Percentiles rank a stretch among this genome's conserved stretches.
Conservation (phyloP, 2,113 vertebrate species). For the Neodon shergylaensis region DNA sequence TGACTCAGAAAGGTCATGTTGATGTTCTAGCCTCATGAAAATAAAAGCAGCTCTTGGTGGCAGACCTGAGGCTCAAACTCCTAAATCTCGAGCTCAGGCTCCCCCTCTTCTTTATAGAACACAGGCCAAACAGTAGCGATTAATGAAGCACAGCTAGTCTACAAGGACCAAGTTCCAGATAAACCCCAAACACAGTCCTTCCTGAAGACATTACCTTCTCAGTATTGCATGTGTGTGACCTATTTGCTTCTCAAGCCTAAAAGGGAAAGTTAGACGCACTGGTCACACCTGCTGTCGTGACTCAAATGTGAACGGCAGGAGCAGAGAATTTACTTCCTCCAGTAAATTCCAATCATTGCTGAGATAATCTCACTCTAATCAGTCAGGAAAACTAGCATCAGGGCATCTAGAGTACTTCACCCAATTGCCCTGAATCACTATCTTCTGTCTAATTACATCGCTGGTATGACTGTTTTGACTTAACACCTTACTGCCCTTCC, state of each 20-base stretch:
- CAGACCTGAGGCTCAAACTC: background rate
- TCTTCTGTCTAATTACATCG: background rate
- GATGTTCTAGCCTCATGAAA: background rate
- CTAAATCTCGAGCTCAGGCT: background rate
- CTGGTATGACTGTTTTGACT: constrained; percentile 24
- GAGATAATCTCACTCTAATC: background rate
- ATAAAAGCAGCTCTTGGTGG: background rate
- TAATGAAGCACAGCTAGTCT: background rate
- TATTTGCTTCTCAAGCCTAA: background rate
- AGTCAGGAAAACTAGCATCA: background rate
- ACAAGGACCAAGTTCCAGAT: background rate
- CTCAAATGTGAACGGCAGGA: background rate
- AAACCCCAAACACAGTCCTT: background rate
- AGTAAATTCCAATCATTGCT: background rate
- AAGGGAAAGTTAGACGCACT: background rate
- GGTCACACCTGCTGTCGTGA: background rate
- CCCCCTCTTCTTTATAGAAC: background rate
- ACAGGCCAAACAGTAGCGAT: background rate
- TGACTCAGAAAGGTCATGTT: background rate
- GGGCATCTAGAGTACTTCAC: background rate
- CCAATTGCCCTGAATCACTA: background rate
- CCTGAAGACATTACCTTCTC: background rate
- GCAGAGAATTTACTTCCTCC: background rate
- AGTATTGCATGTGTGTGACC: background rate
- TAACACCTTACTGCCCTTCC: background rate